Base-by-base conservation (phyloP, 92 coral and sea anemone species). In the Phenganax stokvisi region DNA sequence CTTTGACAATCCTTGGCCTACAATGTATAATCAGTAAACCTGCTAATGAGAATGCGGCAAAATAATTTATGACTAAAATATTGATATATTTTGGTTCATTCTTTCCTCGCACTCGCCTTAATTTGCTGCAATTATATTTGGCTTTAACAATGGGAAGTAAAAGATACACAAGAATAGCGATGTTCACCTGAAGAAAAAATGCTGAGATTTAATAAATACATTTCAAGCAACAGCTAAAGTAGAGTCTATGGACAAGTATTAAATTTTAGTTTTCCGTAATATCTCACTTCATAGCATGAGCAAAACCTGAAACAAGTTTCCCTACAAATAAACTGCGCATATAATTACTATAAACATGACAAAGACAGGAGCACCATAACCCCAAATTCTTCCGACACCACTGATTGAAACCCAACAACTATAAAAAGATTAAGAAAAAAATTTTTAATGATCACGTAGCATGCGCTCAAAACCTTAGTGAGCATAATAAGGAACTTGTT, bases 351-450 rank as follows among this genome's bases (percentile, higher is more conserved):
- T 55, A 12, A 87, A 85, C 57, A 96, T 89, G 61, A 86, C 65
- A 62, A 96, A 81, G 13, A 96, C 85, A 12, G 99, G 99, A 28
- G 88, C 88, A 3, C 90, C 91, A 55, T 96, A 96, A 13, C 99
- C 99, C 99, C 97, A 96, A 90, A 96, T 73, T 37, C 62, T 96
- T 31, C 86, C 87, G 8, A 90, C 87, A 9, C 97, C 99, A 28
- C 89, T 90, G 10, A 90, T 86, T 3, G 99, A 97, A 67, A 87
- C 89, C 99, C 99, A 96, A 71, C 99, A 96, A 28, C 99, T 96
- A 87, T 57, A 54, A 55, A 80, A 30, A 80, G 60, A 17, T 54
- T 70, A 54, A 8, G 12, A 28, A 37, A 57, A 63, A 58, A 17
- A 10, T 55, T 6, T 27, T 37, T 0, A 10, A 67, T 29, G 6